A percentile compares a stretch with the other conserved stretches of the same genome.
phyloP scores from a whole-genome alignment of 2,888 invertebrate species.

The Clepsis dumicolana region DNA sequence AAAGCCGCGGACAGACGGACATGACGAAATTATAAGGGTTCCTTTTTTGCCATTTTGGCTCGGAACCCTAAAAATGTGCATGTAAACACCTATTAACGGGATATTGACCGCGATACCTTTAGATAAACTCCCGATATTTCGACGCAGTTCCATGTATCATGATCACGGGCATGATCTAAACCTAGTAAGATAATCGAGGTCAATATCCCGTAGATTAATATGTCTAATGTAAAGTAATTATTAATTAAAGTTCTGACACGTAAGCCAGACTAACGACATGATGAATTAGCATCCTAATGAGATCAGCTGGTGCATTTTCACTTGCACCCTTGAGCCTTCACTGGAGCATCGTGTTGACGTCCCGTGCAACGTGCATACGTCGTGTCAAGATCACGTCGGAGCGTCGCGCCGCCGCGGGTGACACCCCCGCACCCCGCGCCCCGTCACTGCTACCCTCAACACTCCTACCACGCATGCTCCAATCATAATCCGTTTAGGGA shows the following conservation, averaged over 20 bases:
- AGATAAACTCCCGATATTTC: no score
- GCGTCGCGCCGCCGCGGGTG: slow-evolving; percentile 68
- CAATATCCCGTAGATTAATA: no score
- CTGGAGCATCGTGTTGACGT: slow-evolving; percentile 50
- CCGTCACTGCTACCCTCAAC: slow-evolving; percentile 66
- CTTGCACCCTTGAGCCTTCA: slow-evolving; percentile 40
- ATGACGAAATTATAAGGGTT: no score
- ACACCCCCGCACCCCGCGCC: slow-evolving; percentile 56
- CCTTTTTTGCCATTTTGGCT: no score
- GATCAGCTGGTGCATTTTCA: slow-evolving; percentile 38
- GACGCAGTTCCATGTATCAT: no score
- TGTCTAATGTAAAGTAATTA: background rate
- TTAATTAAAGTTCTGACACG: background rate
- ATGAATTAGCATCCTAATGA: slow-evolving; percentile 17
- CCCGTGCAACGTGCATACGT: slow-evolving; percentile 73
- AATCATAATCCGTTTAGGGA: slow-evolving; percentile 86
- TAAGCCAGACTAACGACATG: background rate
- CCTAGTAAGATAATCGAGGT: no score
- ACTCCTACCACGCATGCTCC: slow-evolving; percentile 85
- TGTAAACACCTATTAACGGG: no score
- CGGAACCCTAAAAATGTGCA: no score
- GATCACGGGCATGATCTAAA: no score
- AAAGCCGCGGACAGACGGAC: no score
- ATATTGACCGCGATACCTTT: no score
- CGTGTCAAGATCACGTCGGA: slow-evolving; percentile 84